phyloP scores from a whole-genome alignment of 2,888 invertebrate species.

The Cyclophora punctaria region DNA sequence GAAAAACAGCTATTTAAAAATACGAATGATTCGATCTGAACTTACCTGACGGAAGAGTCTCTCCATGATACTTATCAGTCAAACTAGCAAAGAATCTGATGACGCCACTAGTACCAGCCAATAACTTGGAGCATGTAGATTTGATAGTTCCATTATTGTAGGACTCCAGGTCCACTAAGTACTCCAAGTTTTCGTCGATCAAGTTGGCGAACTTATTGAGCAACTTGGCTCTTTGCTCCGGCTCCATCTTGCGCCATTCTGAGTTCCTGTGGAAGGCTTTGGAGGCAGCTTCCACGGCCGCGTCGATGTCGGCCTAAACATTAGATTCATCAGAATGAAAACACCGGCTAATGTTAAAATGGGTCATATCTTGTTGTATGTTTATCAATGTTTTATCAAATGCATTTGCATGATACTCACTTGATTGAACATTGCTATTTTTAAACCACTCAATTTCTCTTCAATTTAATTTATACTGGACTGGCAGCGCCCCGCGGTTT shows the following conservation, averaged over 20 bases:
- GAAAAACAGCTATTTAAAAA: too few species aligned
- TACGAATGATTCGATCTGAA: too few species aligned
- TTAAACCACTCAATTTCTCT: neutral
- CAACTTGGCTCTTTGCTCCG: constrained; percentile 82
- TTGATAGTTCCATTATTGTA: constrained; percentile 83
- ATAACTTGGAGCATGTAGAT: too few species aligned
- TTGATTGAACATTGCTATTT: too few species aligned
- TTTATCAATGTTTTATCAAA: too few species aligned
- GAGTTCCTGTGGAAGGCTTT: constrained; percentile 81
- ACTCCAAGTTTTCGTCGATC: constrained; percentile 81
- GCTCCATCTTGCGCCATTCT: constrained; percentile 87
- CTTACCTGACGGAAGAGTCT: constrained; percentile 43
- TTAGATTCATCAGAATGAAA: too few species aligned
- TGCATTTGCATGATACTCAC: too few species aligned
- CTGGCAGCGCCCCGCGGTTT: too few species aligned
- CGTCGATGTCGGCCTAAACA: constrained; percentile 79
- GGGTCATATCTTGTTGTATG: too few species aligned
- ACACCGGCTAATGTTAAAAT: too few species aligned
- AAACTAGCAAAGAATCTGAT: constrained; percentile 90
- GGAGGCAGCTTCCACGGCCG: constrained; percentile 84
- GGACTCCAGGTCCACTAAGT: constrained; percentile 89
- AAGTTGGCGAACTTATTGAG: constrained; percentile 84
- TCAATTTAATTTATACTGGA: too few species aligned
- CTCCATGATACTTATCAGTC: constrained; percentile 89
- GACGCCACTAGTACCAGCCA: constrained; percentile 35